Conservation (phyloP, 2,113 vertebrate species). For the Mugil cephalus region DNA sequence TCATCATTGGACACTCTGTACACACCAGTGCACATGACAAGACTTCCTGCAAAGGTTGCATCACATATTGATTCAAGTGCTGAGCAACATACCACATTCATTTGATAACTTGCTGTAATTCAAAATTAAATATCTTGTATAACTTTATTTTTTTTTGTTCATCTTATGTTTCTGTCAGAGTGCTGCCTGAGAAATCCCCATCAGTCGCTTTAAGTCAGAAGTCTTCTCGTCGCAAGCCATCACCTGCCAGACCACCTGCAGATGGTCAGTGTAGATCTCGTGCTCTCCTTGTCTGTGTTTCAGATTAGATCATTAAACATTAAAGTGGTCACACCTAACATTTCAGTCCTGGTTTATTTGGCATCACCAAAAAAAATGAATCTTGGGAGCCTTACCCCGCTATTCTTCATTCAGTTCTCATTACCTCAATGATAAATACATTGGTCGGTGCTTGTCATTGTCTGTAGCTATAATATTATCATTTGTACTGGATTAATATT, state of each 20-base stretch:
- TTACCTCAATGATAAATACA: too few species aligned
- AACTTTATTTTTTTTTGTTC: background rate
- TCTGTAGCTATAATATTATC: too few species aligned
- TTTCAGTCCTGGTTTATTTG: too few species aligned
- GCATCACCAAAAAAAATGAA: too few species aligned
- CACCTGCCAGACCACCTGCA: constrained; percentile 62
- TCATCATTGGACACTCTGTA: constrained; percentile 17
- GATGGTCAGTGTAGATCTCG: constrained; percentile 66
- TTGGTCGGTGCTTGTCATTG: too few species aligned
- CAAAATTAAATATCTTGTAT: too few species aligned
- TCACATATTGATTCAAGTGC: constrained; percentile 2
- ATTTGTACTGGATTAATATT: too few species aligned
- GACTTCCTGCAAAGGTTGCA: constrained; percentile 30
- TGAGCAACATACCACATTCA: background rate
- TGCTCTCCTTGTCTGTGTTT: background rate
- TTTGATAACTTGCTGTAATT: too few species aligned
- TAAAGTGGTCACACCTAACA: too few species aligned
- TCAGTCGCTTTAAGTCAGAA: constrained; percentile 51
- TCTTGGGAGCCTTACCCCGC: too few species aligned
- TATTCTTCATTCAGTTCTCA: too few species aligned
- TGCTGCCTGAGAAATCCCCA: constrained; percentile 53
- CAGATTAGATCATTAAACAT: background rate
- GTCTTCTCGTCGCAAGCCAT: constrained; percentile 23
- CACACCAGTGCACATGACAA: constrained; percentile 22
- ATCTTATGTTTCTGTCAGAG: constrained; percentile 54